Evolutionary conservation across 2,797 vertebrate genomes (phyloP), one percentile per base, ranked within the genome.

Genomic region (Pseudochaenichthys georgianus): DNA sequence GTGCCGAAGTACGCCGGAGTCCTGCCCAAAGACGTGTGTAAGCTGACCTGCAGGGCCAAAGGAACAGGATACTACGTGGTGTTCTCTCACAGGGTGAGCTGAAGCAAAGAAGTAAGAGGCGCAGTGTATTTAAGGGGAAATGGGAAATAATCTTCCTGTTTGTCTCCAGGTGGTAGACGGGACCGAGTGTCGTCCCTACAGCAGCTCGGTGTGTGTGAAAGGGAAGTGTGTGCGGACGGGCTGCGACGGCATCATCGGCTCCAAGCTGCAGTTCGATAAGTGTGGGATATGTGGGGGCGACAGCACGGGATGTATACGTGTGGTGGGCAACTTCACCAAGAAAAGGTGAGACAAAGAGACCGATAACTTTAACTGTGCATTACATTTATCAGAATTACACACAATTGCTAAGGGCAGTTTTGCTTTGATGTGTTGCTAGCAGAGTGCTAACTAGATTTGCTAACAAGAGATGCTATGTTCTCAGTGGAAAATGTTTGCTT

Each of bases 41-140:
- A 99, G 87, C 91, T 99, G 52, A 99, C 97, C 75, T 99, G 98
- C 91, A 91, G 98, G 86, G 98, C 98, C 17, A 99, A 98, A 89
- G 98, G 97, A 80, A 99, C 98, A 0, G 98, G 98, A 23, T 99
- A 99, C 92, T 99, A 99, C 0, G 97, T 99, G 34, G 98, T 99
- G 3, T 99, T 99, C 89, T 97, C 98, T 41, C 98, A 97, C 82
- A 96, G 98, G 96, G 98, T 99, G 95, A 95, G 94, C 83, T 28
- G 2, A 1, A 16, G 1, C 5, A 13, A 8, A 43, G 28, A 51
- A 28, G 28, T 3, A 1, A 5, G 8, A 3, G 0, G 7, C 5
- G 51, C n/a, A 3, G 21, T 12, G 0, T 62, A 10, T 75, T 59
- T 21, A 53, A 16, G 0, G 17, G 17, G 10, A 2, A 1, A 41